Base-by-base conservation (phyloP, 2,888 invertebrate genomes). In the Tortricodes alternella region DNA sequence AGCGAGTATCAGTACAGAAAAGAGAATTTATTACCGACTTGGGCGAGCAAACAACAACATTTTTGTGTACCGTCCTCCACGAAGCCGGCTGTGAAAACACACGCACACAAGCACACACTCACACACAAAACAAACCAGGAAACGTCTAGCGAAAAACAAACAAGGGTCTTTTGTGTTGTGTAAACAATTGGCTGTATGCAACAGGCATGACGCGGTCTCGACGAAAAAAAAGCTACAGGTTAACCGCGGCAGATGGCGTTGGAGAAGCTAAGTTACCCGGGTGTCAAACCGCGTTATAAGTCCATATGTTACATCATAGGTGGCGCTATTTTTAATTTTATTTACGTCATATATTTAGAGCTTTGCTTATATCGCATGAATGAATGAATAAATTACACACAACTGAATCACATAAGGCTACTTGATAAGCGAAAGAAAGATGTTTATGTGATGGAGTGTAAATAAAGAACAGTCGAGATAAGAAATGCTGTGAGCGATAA, bases 61-160 rank as follows among this genome's bases (percentile, higher is more conserved):
- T 84, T 56, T 84, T 85, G 85, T 88, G 79, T 87, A 83, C 82
- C 76, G 79, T 80, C 81, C 79, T 80, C 82, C 74, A 69, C 71
- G 80, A 70, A 72, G 76, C 74, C 86, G 84, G 85, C 88, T 88
- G 89, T 87, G 83, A 86, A 89, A 88, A 89, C 85, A 89, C 85
- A 85, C 72, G 67, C 56, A 76, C 76, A 71, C 68, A 68, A 56
- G 64, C 66, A 67, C 68, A 70, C 63, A 69, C 71, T 67, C 76
- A 80, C 86, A 88, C 84, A 89, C 88, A 88, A 88, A 89, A 89
- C 85, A 89, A 88, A 89, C 90, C 90, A 90, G 90, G 89, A 90
- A 90, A 90, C 88, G 90, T 89, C 89, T 90, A 90, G 90, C 89
- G 88, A 88, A 90, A 89, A 90, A 89, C 89, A 90, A 90, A 90